Percentiles rank a stretch among this genome's conserved stretches.
These are phyloP conservation scores for Barbus barbus DNA, from an alignment of 2,113 vertebrate genomes.

Conservation along the genomic window DNA sequence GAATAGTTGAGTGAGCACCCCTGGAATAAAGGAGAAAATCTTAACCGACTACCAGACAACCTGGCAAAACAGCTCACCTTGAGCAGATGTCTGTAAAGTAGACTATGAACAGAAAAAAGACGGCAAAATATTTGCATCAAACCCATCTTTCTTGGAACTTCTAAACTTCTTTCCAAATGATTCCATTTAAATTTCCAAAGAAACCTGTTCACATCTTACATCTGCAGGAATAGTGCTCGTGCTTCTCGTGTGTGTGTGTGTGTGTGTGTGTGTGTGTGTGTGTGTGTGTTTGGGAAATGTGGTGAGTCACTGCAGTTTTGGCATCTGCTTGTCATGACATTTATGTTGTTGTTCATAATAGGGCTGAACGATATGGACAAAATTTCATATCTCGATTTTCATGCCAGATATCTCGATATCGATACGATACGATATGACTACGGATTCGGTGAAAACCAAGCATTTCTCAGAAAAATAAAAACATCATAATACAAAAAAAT, in stretches of 20 bases:
- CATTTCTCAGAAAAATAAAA: too few relatives aligned
- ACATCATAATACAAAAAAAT: too few relatives aligned
- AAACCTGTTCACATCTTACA: neutral
- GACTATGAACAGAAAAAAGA: neutral
- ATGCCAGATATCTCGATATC: too few relatives aligned
- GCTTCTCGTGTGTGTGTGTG: neutral
- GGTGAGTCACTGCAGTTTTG: neutral
- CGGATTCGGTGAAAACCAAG: too few relatives aligned
- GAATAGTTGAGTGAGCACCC: conserved; percentile 4
- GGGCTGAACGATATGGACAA: too few relatives aligned
- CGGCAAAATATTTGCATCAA: neutral
- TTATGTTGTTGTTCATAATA: neutral
- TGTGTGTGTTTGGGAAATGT: neutral
- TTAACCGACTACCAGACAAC: neutral
- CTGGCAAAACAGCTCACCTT: conserved; percentile 1
- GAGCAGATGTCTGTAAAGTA: neutral
- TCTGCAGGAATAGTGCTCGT: neutral
- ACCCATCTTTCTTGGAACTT: neutral
- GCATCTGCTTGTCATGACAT: neutral
- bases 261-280: too few relatives aligned
- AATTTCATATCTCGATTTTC: too few relatives aligned
- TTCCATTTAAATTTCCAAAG: neutral
- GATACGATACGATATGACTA: too few relatives aligned
- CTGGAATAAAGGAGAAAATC: conserved; percentile 4
- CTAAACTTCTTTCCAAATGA: neutral